These are phyloP conservation scores for Lepidocolaptes lacrymiger DNA, from an alignment of 2,797 vertebrate genomes.

Conservation along the genomic window DNA sequence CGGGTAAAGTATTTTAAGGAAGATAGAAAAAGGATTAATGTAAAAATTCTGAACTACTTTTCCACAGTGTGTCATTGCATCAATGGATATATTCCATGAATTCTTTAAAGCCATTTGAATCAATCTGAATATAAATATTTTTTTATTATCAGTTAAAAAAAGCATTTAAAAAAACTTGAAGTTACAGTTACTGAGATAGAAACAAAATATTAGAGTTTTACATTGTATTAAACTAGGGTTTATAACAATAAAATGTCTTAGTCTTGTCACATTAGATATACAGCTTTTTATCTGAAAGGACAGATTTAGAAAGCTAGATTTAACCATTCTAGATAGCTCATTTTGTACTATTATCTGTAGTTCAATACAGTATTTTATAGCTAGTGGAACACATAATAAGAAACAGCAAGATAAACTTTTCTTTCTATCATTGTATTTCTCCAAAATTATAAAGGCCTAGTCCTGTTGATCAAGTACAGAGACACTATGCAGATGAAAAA, in stretches of 20 bases:
- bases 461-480: background rate
- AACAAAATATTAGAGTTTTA: background rate
- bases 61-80: background rate
- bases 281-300: background rate
- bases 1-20: background rate
- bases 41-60: background rate
- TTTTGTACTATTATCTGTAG: constrained; percentile 1
- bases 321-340: background rate
- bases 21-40: background rate
- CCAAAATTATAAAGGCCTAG: background rate
- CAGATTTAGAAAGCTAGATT: background rate
- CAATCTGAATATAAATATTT: background rate
- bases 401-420: background rate
- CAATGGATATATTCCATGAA: background rate
- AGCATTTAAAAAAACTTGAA: background rate
- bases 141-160: background rate
- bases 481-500: background rate
- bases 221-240: background rate
- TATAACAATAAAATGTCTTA: background rate
- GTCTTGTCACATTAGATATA: background rate
- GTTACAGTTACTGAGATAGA: background rate
- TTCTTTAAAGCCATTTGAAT: background rate
- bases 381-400: background rate
- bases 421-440: background rate
- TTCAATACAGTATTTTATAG: background rate